Conservation (phyloP, 2,888 invertebrate species). For the Nipponacmea schrenckii region DNA sequence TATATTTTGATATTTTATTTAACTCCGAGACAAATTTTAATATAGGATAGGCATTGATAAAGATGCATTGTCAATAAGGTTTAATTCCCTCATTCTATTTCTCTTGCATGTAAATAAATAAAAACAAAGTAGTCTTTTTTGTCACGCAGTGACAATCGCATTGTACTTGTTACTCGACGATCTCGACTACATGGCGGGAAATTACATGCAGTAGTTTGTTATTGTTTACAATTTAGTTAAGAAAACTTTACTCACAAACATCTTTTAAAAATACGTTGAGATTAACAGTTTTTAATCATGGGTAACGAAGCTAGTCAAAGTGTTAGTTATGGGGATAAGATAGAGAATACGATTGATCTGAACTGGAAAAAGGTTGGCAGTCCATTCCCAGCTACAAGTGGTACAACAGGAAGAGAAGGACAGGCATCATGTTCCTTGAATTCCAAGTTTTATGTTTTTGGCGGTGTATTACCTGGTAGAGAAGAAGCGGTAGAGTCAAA, state of each 20-base stretch:
- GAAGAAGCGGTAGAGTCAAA: slow-evolving; percentile 55
- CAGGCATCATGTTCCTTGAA: slow-evolving; percentile 55
- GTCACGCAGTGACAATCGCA: too few species aligned
- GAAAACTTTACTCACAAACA: too few species aligned
- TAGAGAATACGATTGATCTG: slow-evolving; percentile 35
- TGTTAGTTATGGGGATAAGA: slow-evolving; percentile 19
- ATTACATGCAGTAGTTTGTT: not conserved
- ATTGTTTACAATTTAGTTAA: too few species aligned
- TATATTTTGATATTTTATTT: too few species aligned
- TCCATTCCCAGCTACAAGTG: slow-evolving; percentile 38
- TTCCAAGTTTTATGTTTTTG: slow-evolving; percentile 58
- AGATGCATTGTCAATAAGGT: too few species aligned
- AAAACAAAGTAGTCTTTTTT: too few species aligned
- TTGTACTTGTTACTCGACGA: not conserved
- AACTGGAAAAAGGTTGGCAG: slow-evolving; percentile 37
- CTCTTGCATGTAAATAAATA: too few species aligned
- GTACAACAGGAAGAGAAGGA: slow-evolving; percentile 56
- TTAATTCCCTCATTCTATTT: too few species aligned
- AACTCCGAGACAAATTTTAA: too few species aligned
- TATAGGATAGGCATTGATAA: too few species aligned
- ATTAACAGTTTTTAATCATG: slow-evolving; percentile 21
- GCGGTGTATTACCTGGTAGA: slow-evolving; percentile 57
- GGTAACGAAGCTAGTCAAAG: slow-evolving; percentile 34
- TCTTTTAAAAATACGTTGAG: too few species aligned
- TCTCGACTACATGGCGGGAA: slow-evolving; percentile 1